phyloP scores from a whole-genome alignment of 2,797 vertebrate genomes.

The Lagorchestes hirsutus region DNA sequence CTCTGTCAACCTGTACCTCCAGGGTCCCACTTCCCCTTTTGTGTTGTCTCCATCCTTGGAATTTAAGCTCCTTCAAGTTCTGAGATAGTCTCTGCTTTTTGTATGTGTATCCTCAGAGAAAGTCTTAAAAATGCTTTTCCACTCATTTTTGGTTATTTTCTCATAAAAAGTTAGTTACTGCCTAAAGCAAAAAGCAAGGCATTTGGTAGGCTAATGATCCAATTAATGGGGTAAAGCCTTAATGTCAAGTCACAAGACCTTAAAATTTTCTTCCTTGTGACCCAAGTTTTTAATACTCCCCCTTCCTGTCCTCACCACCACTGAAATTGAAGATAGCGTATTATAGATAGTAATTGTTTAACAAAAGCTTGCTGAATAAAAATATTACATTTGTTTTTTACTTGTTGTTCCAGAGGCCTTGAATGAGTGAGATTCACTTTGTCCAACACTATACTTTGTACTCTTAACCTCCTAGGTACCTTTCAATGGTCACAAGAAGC shows the following conservation, averaged over 20 bases:
- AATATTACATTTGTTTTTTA: not conserved
- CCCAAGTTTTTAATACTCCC: not conserved
- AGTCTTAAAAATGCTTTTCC: not conserved
- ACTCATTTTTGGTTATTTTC: not conserved
- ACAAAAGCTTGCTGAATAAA: not conserved
- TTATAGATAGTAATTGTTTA: not conserved
- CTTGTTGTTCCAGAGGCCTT: not conserved
- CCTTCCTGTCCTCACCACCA: not conserved
- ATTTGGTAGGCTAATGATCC: not conserved
- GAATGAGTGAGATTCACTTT: not conserved
- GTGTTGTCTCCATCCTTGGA: not conserved
- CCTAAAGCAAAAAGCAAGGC: not conserved
- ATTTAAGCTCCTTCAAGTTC: not conserved
- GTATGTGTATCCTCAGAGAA: not conserved
- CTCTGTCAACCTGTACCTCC: not conserved
- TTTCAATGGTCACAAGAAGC: not conserved
- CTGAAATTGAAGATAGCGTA: not conserved
- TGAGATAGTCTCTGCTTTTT: not conserved
- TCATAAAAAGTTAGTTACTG: not conserved
- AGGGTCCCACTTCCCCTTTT: not conserved
- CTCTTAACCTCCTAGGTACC: not conserved
- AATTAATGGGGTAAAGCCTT: not conserved
- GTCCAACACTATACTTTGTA: not conserved
- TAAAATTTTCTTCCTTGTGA: not conserved
- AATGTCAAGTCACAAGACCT: not conserved